Percentiles rank a stretch among this genome's conserved stretches.
These are phyloP conservation scores for Gobio gobio DNA, from an alignment of 2,113 vertebrate genomes.

Conservation along the genomic window DNA sequence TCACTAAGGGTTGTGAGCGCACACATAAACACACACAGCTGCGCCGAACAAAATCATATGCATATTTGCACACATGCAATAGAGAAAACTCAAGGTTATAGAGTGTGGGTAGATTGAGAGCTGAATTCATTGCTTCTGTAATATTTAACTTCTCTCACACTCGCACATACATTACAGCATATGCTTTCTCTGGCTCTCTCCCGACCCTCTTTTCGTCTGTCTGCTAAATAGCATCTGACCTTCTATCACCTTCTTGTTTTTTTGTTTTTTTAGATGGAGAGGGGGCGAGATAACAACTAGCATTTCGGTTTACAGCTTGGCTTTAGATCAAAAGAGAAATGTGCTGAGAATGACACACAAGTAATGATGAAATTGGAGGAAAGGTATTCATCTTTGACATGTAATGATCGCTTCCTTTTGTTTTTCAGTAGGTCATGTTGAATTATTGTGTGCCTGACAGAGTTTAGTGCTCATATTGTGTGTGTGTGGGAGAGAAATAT, in stretches of 20 bases:
- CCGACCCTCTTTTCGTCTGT: background rate
- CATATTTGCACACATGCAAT: conserved; percentile 13
- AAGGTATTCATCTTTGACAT: conserved; percentile 25
- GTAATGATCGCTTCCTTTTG: conserved; percentile 1
- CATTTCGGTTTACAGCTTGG: conserved; percentile 50
- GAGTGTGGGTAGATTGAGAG: conserved; percentile 1
- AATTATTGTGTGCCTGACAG: conserved; percentile 1
- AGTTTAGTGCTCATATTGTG: background rate
- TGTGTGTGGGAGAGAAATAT: background rate
- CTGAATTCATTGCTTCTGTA: background rate
- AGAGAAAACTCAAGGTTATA: conserved; percentile 32
- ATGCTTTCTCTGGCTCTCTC: background rate
- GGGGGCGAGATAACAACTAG: background rate
- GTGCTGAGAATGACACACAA: conserved; percentile 4
- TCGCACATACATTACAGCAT: background rate
- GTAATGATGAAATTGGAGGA: conserved; percentile 26
- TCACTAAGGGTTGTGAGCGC: background rate
- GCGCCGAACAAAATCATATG: background rate
- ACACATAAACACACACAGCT: background rate
- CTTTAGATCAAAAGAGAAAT: conserved; percentile 43
- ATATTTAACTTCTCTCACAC: conserved; percentile 2
- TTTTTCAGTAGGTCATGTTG: background rate
- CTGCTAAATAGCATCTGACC: conserved; percentile 40
- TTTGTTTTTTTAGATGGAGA: background rate
- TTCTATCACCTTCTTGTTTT: conserved; percentile 15